Evolutionary conservation across 30 jellyfish, hydroid and myxozoan species (phyloP), one percentile per base, ranked within the genome.

Genomic region (Chrysaora quinquecirrha): DNA sequence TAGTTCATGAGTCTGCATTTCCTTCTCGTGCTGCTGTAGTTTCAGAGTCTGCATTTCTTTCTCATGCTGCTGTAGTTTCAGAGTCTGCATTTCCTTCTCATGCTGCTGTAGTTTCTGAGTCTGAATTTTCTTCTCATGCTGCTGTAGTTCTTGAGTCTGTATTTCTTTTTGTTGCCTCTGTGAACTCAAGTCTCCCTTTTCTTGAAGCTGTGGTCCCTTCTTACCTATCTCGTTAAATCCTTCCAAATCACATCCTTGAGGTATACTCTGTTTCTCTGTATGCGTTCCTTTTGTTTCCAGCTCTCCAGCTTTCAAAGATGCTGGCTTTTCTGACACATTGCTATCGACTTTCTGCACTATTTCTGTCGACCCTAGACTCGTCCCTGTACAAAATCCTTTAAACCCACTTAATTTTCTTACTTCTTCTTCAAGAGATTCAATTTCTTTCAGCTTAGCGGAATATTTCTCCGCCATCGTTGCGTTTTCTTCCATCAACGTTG

Each of bases 401-500:
- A 38, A 38, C 6, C 11, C 54, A 38, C 14, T 6, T 38, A 3
- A 6, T 38, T 38, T 38, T n/a, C n/a, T n/a, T 38, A 38, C 54
- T 38, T 38, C 54, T 3, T 38, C 54, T 14, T 38, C 11, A 6
- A 48, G 50, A 31, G 52, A 21, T 27, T 78, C 74, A 34, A 27
- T 16, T 64, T 48, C 1, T 23, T 64, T 14, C 16, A 78, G 34
- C 48, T 60, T 47, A 48, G 16, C 82, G 0, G 28, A 21, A 21
- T 80, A 48, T 19, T 66, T 80, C 47, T 33, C 78, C 1, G 66
- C 54, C 20, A 80, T 67, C 30, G 63, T 77, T 54, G 32, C 84
- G 30, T 80, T 80, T 30, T 34, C 76, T 65, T 80, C 84, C 84
- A 68, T 80, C 22, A 80, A 71, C 33, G 31, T 80, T 0, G 90